A percentile compares a stretch with the other conserved stretches of the same genome.
These are phyloP conservation scores for Pristionchus japonicus DNA, from an alignment of 2,888 invertebrate genomes.

Conservation along the genomic window DNA sequence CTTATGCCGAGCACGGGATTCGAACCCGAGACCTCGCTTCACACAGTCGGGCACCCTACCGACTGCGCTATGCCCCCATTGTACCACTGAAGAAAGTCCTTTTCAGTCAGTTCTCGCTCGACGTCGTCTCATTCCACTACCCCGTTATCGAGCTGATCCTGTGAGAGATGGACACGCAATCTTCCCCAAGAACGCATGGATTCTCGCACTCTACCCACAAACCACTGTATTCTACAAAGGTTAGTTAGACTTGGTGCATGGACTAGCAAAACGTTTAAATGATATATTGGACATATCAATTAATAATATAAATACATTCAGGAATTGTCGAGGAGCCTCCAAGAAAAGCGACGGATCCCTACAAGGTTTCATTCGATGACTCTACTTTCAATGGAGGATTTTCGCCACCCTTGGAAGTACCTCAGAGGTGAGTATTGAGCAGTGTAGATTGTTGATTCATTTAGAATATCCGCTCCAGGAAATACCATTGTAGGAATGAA, in stretches of 20 bases:
- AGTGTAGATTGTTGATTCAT: too few relatives aligned
- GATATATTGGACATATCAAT: too few relatives aligned
- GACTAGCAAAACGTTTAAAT: too few relatives aligned
- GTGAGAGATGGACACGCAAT: constrained; percentile 79
- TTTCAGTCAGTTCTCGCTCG: constrained; percentile 80
- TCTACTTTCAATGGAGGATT: constrained; percentile 90
- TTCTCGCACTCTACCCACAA: constrained; percentile 85
- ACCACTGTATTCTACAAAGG: constrained; percentile 98
- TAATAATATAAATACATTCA: not conserved
- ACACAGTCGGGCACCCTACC: too few relatives aligned
- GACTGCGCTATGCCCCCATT: too few relatives aligned
- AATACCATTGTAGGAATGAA: too few relatives aligned
- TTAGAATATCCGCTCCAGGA: too few relatives aligned
- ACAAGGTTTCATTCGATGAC: constrained; percentile 93
- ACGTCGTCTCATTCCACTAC: constrained; percentile 90
- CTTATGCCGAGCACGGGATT: too few relatives aligned
- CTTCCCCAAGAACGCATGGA: constrained; percentile 64
- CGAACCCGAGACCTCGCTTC: too few relatives aligned
- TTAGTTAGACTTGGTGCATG: not conserved
- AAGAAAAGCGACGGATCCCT: constrained; percentile 85
- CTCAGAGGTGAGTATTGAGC: constrained; percentile 89
- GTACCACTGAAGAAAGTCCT: not conserved
- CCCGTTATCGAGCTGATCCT: constrained; percentile 94
- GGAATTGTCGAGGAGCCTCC: constrained; percentile 78
- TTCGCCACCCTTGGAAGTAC: constrained; percentile 92